Evolutionary conservation across 1,140 invertebrate species (phyloP).

Genomic region (Drosophila jambulina): DNA sequence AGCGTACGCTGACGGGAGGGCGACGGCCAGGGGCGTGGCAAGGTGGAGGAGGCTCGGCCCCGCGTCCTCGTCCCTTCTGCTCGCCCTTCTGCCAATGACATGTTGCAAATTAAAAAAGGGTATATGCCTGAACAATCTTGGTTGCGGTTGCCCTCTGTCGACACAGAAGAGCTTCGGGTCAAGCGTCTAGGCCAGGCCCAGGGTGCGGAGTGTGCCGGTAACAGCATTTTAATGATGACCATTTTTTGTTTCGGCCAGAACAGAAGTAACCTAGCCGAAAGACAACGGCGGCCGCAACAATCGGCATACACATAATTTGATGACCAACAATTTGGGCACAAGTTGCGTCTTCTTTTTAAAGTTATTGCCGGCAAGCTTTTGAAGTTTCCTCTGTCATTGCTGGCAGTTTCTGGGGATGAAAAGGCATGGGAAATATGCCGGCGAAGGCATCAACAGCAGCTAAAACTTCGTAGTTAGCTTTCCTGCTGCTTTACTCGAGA

Average conservation of each 20-base stretch:
- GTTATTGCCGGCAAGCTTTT: constrained; percentile 39
- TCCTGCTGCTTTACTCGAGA: constrained; percentile 43
- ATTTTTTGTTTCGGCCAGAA: constrained; percentile 47
- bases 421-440: constrained; percentile 69
- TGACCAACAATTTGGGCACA: constrained; percentile 76
- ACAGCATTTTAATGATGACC: constrained; percentile 80
- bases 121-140: constrained; percentile 80
- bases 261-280: constrained; percentile 14
- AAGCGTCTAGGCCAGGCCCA: constrained; percentile 18
- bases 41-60: constrained; percentile 3
- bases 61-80: constrained; percentile 59
- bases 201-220: constrained; percentile 46
- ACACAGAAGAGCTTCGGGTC: constrained; percentile 44
- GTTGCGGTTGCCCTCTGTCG: constrained; percentile 66
- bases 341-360: constrained; percentile 70
- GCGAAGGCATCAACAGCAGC: constrained; percentile 55
- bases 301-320: constrained; percentile 75
- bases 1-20: constrained; percentile 48
- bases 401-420: constrained; percentile 38
- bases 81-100: constrained; percentile 80
- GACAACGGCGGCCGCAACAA: constrained; percentile 44
- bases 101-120: constrained; percentile 84
- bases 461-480: constrained; percentile 45
- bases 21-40: constrained; percentile 7
- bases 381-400: constrained; percentile 46